Base-by-base conservation (phyloP, 1,140 invertebrate species). In the Colletes latitarsis region DNA sequence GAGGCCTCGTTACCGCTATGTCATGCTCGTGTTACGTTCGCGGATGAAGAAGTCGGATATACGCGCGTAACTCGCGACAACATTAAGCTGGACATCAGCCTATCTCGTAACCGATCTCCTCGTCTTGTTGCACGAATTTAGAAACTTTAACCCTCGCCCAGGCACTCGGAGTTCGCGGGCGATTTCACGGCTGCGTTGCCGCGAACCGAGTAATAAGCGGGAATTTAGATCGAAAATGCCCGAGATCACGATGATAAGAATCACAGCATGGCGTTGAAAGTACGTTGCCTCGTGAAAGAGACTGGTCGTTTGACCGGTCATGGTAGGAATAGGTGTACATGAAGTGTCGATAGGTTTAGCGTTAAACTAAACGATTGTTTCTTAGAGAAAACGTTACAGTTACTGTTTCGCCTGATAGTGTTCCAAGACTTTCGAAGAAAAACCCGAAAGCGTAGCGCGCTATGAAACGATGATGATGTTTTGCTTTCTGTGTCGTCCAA, bases 11-110 rank as follows among this genome's bases (percentile, higher is more conserved):
- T 82, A 73, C 77, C 62, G 70, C 63, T 58, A 80, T 80, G 81
- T 84, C 74, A 78, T 79, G 75, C 63, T 82, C 80, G 73, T 60
- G 49, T 82, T 64, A 14, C 41, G 52, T 67, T 43, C 60, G 14
- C 52, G 80, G 19, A 72, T 70, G 69, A 73, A 76, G 69, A 78
- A 86, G 55, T 86, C 84, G 58, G 73, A 75, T 77, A 85, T 69
- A 52, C 41, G 52, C 10, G 41, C 6, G 53, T 68, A 67, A 75
- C 62, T 75, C 9, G 62, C 5, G n/a, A 0, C 9, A 30, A 19
- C 62, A 15, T 67, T 67, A 30, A 21, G n/a, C 39, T 53, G 43
- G 6, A 57, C 14, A 8, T 0, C 4, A 3, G 9, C 30, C 17
- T n/a, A n/a, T 73, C 58, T 49, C 15, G 1, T 10, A 3, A 0